These are phyloP conservation scores for Morelia viridis DNA, from an alignment of 2,797 vertebrate genomes.

Conservation along the genomic window DNA sequence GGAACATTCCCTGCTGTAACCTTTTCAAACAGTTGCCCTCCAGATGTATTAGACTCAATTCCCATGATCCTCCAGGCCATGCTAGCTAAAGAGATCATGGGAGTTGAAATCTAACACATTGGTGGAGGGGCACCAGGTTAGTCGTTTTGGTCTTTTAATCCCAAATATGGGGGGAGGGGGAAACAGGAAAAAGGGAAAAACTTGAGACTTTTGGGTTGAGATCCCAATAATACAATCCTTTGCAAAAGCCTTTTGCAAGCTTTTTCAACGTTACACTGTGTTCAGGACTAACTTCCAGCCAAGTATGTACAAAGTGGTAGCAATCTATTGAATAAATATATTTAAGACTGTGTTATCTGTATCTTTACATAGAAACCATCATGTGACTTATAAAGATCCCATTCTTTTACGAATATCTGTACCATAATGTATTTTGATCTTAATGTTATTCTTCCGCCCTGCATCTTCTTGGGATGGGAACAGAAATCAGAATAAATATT, in stretches of 20 bases:
- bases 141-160: background rate
- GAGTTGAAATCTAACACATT: no score
- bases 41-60: background rate
- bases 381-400: background rate
- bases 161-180: background rate
- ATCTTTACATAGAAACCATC: background rate
- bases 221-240: background rate
- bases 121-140: no score
- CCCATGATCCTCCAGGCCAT: background rate
- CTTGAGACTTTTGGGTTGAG: background rate
- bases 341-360: background rate
- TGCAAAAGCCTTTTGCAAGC: no score
- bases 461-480: no score
- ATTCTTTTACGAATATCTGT: background rate
- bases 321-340: background rate
- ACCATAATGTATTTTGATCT: background rate
- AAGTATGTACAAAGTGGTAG: background rate
- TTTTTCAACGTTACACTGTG: no score
- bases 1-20: background rate
- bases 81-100: no score
- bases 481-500: background rate
- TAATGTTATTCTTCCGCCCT: background rate
- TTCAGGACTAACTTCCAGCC: no score
- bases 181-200: background rate
- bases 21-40: background rate